Base-by-base conservation (phyloP, 2,797 vertebrate species). In the Coregonus suidteri region DNA sequence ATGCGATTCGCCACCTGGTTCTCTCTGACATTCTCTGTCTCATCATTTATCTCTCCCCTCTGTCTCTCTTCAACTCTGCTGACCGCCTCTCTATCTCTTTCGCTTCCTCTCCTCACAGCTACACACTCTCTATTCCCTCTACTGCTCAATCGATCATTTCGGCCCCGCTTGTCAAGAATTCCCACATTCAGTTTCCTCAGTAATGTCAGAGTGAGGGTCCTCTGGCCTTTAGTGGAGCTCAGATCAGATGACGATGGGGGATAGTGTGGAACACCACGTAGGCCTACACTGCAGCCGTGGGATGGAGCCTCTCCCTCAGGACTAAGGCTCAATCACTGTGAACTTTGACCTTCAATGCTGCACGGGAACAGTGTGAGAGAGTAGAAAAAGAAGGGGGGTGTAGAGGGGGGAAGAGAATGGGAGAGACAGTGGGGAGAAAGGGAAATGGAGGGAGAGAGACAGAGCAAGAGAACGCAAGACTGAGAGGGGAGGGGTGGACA, bases 121-220 rank as follows among this genome's bases (percentile, higher is more conserved):
- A 13, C 59, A 51, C 9, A 25, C 41, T 34, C 6, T n/a, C 71
- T 73, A 11, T 70, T 16, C 59, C 66, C 69, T 73, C 51, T 71
- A 74, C 54, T 1, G n/a, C 18, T 76, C 70, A 75, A 84, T 91
- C 79, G 67, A 71, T 88, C 78, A 81, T 86, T 70, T 77, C 54
- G n/a, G 76, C 75, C 74, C 16, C 62, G 16, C 73, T 75, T 73
- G 74, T 77, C 73, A 83, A 83, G 75, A 62, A 68, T 54, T 34
- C 56, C 64, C 64, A 53, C 6, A 5, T 1, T 41, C 78, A 68
- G 76, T 82, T 72, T 80, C 77, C 82, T 79, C 82, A 78, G 75
- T 79, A 81, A 83, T 25, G 71, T 84, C 56, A 0, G 2, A 77
- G 35, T 52, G 3, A 77, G 41, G 52, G 74, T 76, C 77, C 41